phyloP scores from a whole-genome alignment of 2,888 invertebrate species.

The Polyommatus iphigenia region DNA sequence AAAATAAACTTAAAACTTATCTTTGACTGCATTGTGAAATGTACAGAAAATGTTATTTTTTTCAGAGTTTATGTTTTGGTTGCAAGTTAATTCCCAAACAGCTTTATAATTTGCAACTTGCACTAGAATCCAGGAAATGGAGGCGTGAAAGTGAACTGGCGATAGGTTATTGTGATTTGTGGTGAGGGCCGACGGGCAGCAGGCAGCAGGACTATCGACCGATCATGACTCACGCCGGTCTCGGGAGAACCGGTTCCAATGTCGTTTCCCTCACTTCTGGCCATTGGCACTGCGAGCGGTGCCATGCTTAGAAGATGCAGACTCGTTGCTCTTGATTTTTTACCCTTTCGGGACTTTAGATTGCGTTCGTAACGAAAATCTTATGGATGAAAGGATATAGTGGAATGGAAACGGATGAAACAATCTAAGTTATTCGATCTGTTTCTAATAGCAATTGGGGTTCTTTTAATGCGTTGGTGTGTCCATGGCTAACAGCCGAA shows the following conservation, averaged over 20 bases:
- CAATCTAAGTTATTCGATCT: too few relatives aligned
- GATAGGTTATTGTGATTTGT: slow-evolving; percentile 16
- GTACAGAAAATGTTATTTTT: background rate
- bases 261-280: slow-evolving; percentile 1
- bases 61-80: background rate
- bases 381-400: too few relatives aligned
- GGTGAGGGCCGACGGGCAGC: background rate
- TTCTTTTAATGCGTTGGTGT: background rate
- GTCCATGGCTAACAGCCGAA: background rate
- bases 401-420: too few relatives aligned
- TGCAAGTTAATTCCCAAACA: background rate
- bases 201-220: slow-evolving; percentile 25
- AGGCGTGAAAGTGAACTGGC: background rate
- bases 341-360: background rate
- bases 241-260: slow-evolving; percentile 25
- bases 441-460: too few relatives aligned
- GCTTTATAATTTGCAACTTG: background rate
- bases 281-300: slow-evolving; percentile 15
- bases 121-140: background rate
- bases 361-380: too few relatives aligned
- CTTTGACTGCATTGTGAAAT: background rate
- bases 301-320: background rate
- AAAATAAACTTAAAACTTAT: background rate
- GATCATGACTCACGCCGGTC: slow-evolving; percentile 21
- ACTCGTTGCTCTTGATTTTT: background rate